phyloP scores from a whole-genome alignment of 2,888 invertebrate genomes.

The Lithosia quadra region DNA sequence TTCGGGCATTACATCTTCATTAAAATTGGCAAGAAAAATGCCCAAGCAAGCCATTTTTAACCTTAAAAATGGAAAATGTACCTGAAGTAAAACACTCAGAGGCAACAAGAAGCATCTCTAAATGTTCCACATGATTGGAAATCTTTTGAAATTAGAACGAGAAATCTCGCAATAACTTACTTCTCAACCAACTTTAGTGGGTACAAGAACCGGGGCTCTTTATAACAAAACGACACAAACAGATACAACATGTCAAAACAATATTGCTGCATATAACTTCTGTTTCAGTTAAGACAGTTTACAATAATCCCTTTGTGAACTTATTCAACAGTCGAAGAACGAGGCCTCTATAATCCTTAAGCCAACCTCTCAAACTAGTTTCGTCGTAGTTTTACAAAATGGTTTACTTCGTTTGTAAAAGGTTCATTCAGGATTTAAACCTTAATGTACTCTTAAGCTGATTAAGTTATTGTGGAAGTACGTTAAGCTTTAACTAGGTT shows the following conservation, averaged over 20 bases:
- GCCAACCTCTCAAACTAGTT: constrained; percentile 9
- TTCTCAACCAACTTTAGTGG: too few species aligned
- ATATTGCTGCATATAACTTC: not conserved
- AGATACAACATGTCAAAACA: not conserved
- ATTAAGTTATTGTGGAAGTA: not conserved
- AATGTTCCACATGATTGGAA: not conserved
- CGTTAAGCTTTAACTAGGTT: too few species aligned
- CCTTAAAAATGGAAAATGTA: too few species aligned
- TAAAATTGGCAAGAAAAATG: too few species aligned
- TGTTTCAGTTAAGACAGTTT: constrained; percentile 1
- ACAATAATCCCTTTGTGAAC: constrained; percentile 5
- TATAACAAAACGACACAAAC: not conserved
- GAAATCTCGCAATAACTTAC: not conserved
- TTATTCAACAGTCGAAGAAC: not conserved
- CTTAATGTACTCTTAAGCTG: not conserved
- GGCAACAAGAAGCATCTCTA: not conserved
- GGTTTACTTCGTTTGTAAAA: constrained; percentile 10
- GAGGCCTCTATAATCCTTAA: constrained; percentile 9
- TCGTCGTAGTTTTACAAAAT: constrained; percentile 3
- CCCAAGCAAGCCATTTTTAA: too few species aligned
- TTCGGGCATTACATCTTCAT: too few species aligned
- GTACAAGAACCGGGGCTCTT: not conserved
- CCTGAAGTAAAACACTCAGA: too few species aligned
- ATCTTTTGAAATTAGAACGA: not conserved
- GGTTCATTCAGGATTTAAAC: not conserved